Conservation (phyloP, 1,140 invertebrate species). For the Bombus vancouverensis region DNA sequence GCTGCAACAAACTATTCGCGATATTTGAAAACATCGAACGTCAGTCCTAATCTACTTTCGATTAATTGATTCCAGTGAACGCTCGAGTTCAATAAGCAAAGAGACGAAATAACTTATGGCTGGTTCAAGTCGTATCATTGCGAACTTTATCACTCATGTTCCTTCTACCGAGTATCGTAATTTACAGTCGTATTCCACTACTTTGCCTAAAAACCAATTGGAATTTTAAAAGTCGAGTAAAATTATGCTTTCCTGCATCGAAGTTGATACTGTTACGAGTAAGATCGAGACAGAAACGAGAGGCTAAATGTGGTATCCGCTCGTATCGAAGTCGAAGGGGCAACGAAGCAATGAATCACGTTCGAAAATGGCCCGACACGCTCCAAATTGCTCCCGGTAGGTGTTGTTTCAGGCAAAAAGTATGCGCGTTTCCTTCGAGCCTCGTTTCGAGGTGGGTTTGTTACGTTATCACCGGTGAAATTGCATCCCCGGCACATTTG, state of each 20-base stretch:
- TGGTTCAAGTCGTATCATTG: not conserved
- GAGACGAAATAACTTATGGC: no score
- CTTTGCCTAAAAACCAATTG: not conserved
- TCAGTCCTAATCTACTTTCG: not conserved
- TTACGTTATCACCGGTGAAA: conserved; percentile 57
- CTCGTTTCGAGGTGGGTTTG: conserved; percentile 20
- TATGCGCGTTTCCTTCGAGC: not conserved
- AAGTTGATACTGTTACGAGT: not conserved
- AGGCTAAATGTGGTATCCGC: not conserved
- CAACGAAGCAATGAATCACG: conserved; percentile 31
- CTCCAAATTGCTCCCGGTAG: conserved; percentile 27
- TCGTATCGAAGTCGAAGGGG: not conserved
- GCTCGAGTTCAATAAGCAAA: no score
- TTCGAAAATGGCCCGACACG: conserved; percentile 28
- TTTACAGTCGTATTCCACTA: no score
- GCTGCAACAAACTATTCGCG: not conserved
- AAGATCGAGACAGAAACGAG: conserved; percentile 16
- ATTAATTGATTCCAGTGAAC: not conserved
- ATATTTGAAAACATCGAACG: conserved; percentile 9
- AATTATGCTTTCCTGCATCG: no score
- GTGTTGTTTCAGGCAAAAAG: conserved; percentile 9
- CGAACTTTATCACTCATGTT: not conserved
- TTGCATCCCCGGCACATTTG: conserved; percentile 33
- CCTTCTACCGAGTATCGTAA: no score
- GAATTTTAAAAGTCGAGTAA: not conserved